Conservation (phyloP, 2,888 invertebrate genomes). For the Leuctra nigra region DNA sequence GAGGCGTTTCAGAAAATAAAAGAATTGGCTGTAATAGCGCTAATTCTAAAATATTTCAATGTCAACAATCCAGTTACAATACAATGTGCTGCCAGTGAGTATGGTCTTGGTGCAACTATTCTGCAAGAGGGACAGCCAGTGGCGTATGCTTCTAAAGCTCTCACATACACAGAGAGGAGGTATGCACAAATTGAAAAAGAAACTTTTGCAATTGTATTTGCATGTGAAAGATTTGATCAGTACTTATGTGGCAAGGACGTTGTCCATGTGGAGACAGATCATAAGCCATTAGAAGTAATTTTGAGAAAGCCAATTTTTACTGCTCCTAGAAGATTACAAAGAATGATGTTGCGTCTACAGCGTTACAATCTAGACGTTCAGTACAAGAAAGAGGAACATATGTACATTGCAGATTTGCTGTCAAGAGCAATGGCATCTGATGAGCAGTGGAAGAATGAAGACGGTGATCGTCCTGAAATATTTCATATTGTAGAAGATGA, state of each 20-base stretch:
- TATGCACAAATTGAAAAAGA: constrained; percentile 14
- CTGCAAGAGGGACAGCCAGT: constrained; percentile 5
- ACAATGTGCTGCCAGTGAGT: constrained; percentile 12
- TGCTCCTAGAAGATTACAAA: not conserved
- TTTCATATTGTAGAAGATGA: no score
- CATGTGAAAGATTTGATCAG: not conserved
- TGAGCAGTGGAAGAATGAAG: no score
- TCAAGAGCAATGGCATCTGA: no score
- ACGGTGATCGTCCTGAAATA: no score
- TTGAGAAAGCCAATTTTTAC: not conserved
- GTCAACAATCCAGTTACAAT: not conserved
- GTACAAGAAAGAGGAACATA: no score
- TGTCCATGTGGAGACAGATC: not conserved
- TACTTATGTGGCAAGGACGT: not conserved
- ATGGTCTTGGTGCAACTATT: constrained; percentile 8
- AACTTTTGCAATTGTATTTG: not conserved
- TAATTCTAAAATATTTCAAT: constrained; percentile 9
- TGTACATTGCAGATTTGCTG: no score
- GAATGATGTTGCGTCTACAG: not conserved
- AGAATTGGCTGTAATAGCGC: not conserved
- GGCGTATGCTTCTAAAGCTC: not conserved
- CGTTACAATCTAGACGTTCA: no score
- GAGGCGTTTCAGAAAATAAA: constrained; percentile 16
- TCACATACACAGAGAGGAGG: no score
- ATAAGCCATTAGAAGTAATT: not conserved